Evolutionary conservation across 2,113 vertebrate genomes (phyloP).

Genomic region (Chaetorhynchus papuensis): DNA sequence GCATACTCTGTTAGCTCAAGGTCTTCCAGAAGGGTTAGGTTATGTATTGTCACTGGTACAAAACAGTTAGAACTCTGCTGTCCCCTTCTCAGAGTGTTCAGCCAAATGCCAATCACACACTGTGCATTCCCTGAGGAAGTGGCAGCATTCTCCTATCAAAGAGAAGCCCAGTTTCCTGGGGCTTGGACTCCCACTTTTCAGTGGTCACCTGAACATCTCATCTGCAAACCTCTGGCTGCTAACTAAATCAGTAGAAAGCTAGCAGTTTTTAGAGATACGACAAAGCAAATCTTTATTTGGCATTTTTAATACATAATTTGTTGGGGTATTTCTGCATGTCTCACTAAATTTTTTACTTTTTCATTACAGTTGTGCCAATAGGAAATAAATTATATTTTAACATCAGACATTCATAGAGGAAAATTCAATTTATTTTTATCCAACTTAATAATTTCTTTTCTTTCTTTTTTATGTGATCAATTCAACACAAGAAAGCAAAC

Average conservation of each 20-base stretch:
- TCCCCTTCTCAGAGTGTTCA: not conserved
- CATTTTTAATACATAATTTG: not conserved
- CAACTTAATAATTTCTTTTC: not conserved
- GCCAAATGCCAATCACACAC: not conserved
- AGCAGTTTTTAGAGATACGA: not conserved
- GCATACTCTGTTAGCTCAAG: not conserved
- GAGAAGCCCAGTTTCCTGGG: not conserved
- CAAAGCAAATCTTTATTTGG: not conserved
- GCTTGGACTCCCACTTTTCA: not conserved
- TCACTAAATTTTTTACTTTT: not conserved
- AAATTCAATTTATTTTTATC: not conserved
- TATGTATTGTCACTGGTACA: not conserved
- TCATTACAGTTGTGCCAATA: not conserved
- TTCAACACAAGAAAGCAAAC: not conserved
- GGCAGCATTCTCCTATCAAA: not conserved
- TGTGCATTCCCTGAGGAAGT: rapidly evolving
- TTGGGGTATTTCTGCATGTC: not conserved
- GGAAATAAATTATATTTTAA: not conserved
- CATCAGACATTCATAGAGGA: not conserved
- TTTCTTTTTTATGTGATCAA: not conserved
- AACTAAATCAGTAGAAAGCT: not conserved
- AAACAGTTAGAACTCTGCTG: not conserved
- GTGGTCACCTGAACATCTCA: not conserved
- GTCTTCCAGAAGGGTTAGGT: not conserved
- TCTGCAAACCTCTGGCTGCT: not conserved